Base-by-base conservation (phyloP, 2,797 vertebrate species). In the Miopithecus talapoin region DNA sequence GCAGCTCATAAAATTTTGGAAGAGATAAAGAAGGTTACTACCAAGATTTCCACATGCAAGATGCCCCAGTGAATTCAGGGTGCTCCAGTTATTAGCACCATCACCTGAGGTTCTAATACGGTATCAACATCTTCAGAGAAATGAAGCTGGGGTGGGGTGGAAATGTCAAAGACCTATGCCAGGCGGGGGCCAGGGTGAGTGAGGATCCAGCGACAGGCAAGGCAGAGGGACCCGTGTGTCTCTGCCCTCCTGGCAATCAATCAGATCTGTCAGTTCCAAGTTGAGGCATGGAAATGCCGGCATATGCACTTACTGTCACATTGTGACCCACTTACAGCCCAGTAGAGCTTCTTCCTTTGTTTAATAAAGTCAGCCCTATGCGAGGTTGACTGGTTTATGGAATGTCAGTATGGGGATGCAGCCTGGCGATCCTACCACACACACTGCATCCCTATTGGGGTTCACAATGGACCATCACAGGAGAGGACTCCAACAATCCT, bases 241-340 rank as follows among this genome's bases (percentile, higher is more conserved):
- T 64, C 75, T 85, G 33, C 17, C 26, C 70, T 72, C 78, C 76
- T 19, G 48, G 74, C 26, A 43, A 74, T 53, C 1, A 5, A 84
- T 72, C 83, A 41, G 61, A 74, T 74, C 86, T 43, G 33, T 68
- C 57, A 57, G 22, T 50, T 94, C 57, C 48, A 91, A 64, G 33
- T 12, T 21, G 8, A 80, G 85, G 92, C 88, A 70, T 76, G 74
- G 59, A 95, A 89, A 92, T 57, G 74, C 57, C 89, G 86, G 92
- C 64, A 33, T 41, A 70, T 53, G 50, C 4, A 2, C 83, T 39
- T 10, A 14, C 0, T 13, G 36, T 81, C 48, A 81, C 83, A 48
- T 1, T 53, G 61, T 22, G 85, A 85, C 91, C 59, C 53, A 75
- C 72, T 81, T 85, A 76, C 14, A 68, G 43, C 59, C 57, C 93